Base-by-base conservation (phyloP, 2,113 vertebrate genomes). In the Bombycilla garrulus region DNA sequence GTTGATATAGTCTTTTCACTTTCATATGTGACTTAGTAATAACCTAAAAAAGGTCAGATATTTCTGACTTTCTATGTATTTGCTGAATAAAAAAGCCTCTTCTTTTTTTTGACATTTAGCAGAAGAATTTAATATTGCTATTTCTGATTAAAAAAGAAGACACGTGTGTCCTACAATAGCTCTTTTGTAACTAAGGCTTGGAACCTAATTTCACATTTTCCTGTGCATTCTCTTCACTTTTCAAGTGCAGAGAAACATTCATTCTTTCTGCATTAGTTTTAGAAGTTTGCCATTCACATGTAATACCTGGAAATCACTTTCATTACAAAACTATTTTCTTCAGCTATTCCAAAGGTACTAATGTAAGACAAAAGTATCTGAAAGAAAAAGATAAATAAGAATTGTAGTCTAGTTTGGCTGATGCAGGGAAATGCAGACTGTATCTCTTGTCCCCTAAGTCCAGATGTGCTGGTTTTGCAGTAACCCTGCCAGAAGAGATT, bases 171-270 rank as follows among this genome's bases (percentile, higher is more conserved):
- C 33, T 61, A n/a, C 51, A 79, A 69, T 31, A 87, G 5, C 8
- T 87, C 11, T 95, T 91, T 51, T 53, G 17, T 87, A 83, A 65
- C n/a, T 69, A 74, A 83, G 42, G 8, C 38, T 56, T 88, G 61
- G 29, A 88, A 80, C 26, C 18, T 35, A 81, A 65, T 38, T 92
- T 80, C 14, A 2, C 20, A 54, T 91, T 95, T 93, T 83, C 16
- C 57, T 95, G 42, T 83, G 78, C 18, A 69, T 81, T 83, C 29
- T 83, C 90, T 93, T 86, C n/a, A 92, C 47, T 83, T 93, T 93
- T 86, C 19, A 74, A 73, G 7, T 54, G 26, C 18, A 69, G 42
- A 74, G 29, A 77, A 91, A 80, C 65, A 83, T 71, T 47, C 0
- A 3, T 80, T 90, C 28, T 65, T 73, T 70, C 47, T 81, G 22